Conservation (phyloP, 2,888 invertebrate genomes). For the Rhodophaea formosa region DNA sequence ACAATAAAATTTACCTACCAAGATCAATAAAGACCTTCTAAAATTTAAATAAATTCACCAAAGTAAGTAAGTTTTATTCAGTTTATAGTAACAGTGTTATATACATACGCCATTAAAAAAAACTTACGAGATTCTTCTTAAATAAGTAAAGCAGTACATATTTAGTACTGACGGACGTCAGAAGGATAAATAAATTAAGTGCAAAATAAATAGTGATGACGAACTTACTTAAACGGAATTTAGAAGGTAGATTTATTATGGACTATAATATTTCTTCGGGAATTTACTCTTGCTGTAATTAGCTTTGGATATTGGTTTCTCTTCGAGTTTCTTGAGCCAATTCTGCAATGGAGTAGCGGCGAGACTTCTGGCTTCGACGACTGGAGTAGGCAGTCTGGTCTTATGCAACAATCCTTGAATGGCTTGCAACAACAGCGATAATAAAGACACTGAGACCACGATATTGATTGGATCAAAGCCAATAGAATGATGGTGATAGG, state of each 20-base stretch:
- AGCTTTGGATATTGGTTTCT: constrained; percentile 40
- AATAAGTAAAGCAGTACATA: no score
- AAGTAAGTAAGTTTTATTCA: no score
- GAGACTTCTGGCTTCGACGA: constrained; percentile 59
- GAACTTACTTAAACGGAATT: background rate
- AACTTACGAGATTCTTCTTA: no score
- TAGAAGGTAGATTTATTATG: background rate
- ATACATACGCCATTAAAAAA: no score
- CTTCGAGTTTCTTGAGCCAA: constrained; percentile 54
- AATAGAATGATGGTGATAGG: constrained; percentile 75
- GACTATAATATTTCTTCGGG: constrained; percentile 44
- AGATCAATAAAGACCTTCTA: no score
- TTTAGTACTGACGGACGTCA: no score
- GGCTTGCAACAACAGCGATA: constrained; percentile 72
- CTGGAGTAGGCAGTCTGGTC: constrained; percentile 61
- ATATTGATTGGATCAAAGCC: constrained; percentile 78
- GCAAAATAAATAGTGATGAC: constrained; percentile 5
- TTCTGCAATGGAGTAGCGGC: constrained; percentile 40
- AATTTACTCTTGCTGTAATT: constrained; percentile 55
- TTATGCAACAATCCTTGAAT: constrained; percentile 65
- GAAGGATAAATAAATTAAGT: no score
- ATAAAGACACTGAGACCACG: constrained; percentile 69
- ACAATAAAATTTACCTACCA: no score
- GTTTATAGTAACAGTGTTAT: no score
- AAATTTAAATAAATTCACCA: no score